Base-by-base conservation (phyloP, 1,140 invertebrate genomes). In the Helicoverpa zea region DNA sequence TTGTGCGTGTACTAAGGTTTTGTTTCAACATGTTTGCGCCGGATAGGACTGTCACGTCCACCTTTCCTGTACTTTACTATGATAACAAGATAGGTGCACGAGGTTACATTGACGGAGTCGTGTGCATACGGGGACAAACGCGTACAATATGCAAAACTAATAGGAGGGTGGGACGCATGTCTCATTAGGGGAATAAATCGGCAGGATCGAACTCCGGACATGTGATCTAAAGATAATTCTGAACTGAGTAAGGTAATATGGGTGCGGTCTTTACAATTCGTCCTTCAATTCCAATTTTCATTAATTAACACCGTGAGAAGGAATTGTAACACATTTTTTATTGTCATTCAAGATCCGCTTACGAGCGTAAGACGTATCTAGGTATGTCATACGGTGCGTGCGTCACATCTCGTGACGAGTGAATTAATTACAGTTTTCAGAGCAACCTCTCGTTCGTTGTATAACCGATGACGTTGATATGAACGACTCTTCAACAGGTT, bases 391-490 rank as follows among this genome's bases (percentile, higher is more conserved):
- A 79, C 64, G 51, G 13, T 59, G 43, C 14, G 63, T 80, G 64
- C 77, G 77, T 80, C 73, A 80, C 56, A 56, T 63, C 49, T 61
- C 18, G 80, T 81, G 77, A 84, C 77, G 74, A 79, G 54, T 54
- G 51, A 81, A 63, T 82, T 79, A 80, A 80, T 81, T 84, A 80
- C 56, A 80, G 72, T 80, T 82, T 78, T 77, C 51, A 79, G 81
- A 63, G 59, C n/a, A 79, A 16, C 18, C 18, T 52, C 76, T 72
- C 77, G 23, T 68, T 78, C 18, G 59, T 82, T 84, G 81, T 78
- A 52, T 84, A 84, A 81, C 58, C 47, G 47, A 58, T 83, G 81
- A 83, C 81, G 81, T 76, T 23, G 35, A 72, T 47, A 80, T 63
- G 77, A 43, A 51, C 54, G 68, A 79, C 56, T 73, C 64, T 61